A percentile compares a stretch with the other conserved stretches of the same genome.
Evolutionary conservation across 1,140 invertebrate genomes (phyloP).

Genomic region (Scaptodrosophila lebanonensis): DNA sequence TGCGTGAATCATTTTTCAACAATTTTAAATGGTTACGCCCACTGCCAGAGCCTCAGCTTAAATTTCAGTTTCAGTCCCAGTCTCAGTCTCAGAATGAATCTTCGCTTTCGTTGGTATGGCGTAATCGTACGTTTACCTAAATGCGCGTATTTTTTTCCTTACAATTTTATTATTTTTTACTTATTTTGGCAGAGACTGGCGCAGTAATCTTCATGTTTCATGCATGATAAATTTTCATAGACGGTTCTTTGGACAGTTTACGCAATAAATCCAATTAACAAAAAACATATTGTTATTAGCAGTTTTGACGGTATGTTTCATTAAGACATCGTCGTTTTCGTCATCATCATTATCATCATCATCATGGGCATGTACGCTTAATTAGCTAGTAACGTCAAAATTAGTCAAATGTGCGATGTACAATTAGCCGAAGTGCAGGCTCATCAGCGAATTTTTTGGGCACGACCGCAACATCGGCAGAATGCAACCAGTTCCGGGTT

Average conservation of each 20-base stretch:
- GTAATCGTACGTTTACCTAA: conserved; percentile 22
- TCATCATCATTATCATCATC: conserved; percentile 33
- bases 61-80: conserved; percentile 1
- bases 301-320: conserved; percentile 47
- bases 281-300: conserved; percentile 39
- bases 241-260: conserved; percentile 60
- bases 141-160: conserved; percentile 12
- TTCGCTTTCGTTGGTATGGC: conserved; percentile 43
- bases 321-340: conserved; percentile 45
- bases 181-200: conserved; percentile 29
- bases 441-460: conserved; percentile 40
- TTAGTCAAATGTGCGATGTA: neutral
- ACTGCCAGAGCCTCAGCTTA: neutral
- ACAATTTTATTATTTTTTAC: conserved; percentile 21
- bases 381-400: too few relatives aligned
- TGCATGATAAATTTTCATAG: conserved; percentile 62
- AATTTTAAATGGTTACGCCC: conserved; percentile 14
- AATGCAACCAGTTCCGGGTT: conserved; percentile 63
- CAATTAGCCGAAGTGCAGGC: conserved; percentile 67
- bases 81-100: conserved; percentile 18
- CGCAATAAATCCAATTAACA: conserved; percentile 64
- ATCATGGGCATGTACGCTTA: conserved; percentile 26
- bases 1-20: conserved; percentile 49
- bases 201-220: neutral
- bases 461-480: neutral